Evolutionary conservation across 1,140 invertebrate genomes (phyloP).

Genomic region (Pseudomyrmex pallidus): DNA sequence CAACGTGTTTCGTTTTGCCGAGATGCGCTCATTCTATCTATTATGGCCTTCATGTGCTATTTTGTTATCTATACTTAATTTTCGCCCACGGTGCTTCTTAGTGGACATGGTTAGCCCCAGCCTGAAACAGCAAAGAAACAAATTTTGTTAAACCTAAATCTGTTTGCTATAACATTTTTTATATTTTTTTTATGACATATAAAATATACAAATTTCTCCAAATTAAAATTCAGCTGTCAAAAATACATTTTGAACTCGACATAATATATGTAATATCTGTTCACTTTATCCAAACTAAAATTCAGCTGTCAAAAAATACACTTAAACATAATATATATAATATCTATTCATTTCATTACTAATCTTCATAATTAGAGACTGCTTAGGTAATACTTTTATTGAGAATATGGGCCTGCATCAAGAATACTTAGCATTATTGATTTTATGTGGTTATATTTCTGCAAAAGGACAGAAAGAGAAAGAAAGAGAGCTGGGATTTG

Average conservation of each 20-base stretch:
- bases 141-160: constrained; percentile 16
- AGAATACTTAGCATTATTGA: constrained; percentile 14
- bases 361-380: not conserved
- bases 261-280: not conserved
- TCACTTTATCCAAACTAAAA: constrained; percentile 8
- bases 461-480: not conserved
- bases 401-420: not conserved
- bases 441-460: constrained; percentile 16
- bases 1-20: constrained; percentile 83
- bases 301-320: not conserved
- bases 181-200: not conserved
- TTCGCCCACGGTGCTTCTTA: constrained; percentile 83
- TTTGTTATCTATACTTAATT: constrained; percentile 83
- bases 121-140: constrained; percentile 76
- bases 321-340: too few relatives aligned
- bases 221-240: not conserved
- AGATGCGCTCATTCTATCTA: constrained; percentile 85
- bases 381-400: not conserved
- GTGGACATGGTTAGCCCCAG: constrained; percentile 85
- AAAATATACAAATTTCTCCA: not conserved
- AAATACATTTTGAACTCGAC: too few relatives aligned
- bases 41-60: constrained; percentile 82
- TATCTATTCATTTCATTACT: too few relatives aligned
- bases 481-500: constrained; percentile 2
- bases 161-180: constrained; percentile 5